phyloP scores from a whole-genome alignment of 2,888 invertebrate genomes.

The Teleiodes luculella region DNA sequence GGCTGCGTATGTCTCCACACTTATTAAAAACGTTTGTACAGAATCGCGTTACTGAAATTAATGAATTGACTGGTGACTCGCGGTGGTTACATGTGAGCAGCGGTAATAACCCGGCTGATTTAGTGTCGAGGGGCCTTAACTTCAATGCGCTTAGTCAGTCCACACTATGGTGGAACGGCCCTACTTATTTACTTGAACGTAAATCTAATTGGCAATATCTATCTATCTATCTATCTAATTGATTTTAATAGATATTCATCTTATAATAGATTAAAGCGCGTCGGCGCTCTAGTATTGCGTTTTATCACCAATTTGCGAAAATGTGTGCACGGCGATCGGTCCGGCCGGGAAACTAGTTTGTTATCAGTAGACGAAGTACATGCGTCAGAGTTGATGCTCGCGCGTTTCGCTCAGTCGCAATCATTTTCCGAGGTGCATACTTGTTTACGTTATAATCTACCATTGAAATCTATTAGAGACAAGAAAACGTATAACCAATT shows the following conservation, averaged over 20 bases:
- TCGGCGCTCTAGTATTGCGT: neutral
- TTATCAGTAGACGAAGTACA: neutral
- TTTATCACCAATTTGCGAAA: neutral
- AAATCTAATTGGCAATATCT: neutral
- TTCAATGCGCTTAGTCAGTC: constrained; percentile 16
- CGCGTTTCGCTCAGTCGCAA: neutral
- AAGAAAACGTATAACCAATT: neutral
- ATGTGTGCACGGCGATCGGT: neutral
- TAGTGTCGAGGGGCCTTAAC: constrained; percentile 23
- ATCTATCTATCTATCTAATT: neutral
- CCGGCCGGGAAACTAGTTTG: neutral
- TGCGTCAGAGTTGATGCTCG: neutral
- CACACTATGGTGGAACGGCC: constrained; percentile 28
- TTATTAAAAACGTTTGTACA: constrained; percentile 27
- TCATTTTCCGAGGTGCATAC: neutral
- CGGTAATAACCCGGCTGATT: constrained; percentile 27
- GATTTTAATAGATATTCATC: neutral
- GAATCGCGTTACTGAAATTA: constrained; percentile 25
- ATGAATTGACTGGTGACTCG: constrained; percentile 20
- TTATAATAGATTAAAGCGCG: neutral
- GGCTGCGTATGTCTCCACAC: constrained; percentile 24
- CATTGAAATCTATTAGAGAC: neutral
- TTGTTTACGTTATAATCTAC: neutral
- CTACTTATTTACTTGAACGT: constrained; percentile 12
- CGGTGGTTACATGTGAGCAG: constrained; percentile 25